Base-by-base conservation (phyloP, 2,888 invertebrate genomes). In the Biston stratarius region DNA sequence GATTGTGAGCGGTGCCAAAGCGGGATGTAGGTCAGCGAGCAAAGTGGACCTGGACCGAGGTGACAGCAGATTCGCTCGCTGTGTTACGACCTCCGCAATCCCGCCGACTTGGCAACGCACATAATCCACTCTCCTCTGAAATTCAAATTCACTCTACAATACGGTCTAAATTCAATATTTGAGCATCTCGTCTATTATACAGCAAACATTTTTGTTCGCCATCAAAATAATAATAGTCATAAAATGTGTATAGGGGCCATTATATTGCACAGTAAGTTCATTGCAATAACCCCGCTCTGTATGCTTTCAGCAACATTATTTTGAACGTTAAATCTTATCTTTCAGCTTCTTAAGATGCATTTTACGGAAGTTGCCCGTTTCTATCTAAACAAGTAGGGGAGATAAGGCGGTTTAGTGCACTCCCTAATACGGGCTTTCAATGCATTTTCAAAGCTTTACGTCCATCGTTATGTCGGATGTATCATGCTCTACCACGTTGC, bases 1-100 rank as follows among this genome's bases (percentile, higher is more conserved):
- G 92, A 93, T 92, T 92, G 93, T 90, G 90, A 90, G 83, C 93
- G 87, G 87, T 94, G 94, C 94, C 94, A 94, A 93, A 91, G 91
- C 92, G 90, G 67, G 90, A 93, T 92, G 84, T 94, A 93, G 94
- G 94, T 94, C 94, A 93, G 88, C 85, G 83, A 81, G 84, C 87
- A 77, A 84, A 90, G 92, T 91, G 92, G 92, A 89, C 90, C 85
- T 84, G 87, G 83, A 83, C 84, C 80, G 87, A 88, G 90, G 88
- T 89, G 88, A 83, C 83, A 83, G 79, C 81, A 77, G 84, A 82
- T 81, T 84, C 83, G 80, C 80, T 80, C 80, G 78, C 78, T 78
- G 80, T 81, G 82, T 83, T 85, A 85, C 81, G 84, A 84, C 84
- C 85, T 81, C 79, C 71, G 79, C 82, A 77, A 82, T 84, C 81